phyloP scores from a whole-genome alignment of 2,888 invertebrate species.

The Tetropium fuscum region DNA sequence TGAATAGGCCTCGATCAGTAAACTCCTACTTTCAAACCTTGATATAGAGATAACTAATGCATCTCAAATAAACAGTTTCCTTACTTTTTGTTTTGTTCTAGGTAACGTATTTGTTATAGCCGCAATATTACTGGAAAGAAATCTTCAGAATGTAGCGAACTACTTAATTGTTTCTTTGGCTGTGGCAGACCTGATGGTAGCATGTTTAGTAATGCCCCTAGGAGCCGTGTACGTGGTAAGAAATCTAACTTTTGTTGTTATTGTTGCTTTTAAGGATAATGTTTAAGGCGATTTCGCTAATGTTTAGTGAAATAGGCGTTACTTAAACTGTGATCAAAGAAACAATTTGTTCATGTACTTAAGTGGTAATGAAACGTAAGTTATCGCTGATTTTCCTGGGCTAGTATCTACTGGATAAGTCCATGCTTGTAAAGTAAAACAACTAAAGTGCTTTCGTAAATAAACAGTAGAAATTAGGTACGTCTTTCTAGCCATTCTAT shows the following conservation, averaged over 20 bases:
- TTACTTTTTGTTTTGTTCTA: slow-evolving; percentile 65
- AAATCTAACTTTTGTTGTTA: slow-evolving; percentile 29
- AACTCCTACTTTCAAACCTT: too few relatives aligned
- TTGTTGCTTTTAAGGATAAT: slow-evolving; percentile 2
- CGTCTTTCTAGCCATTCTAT: too few relatives aligned
- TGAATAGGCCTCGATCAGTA: too few relatives aligned
- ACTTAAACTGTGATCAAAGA: too few relatives aligned
- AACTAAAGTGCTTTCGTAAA: too few relatives aligned
- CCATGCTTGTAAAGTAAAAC: too few relatives aligned
- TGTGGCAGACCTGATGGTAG: slow-evolving; percentile 97
- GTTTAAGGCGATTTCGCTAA: background rate
- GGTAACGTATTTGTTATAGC: slow-evolving; percentile 99
- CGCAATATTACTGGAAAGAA: slow-evolving; percentile 93
- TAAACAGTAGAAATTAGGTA: too few relatives aligned
- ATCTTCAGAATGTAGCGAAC: slow-evolving; percentile 95
- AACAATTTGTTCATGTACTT: too few relatives aligned
- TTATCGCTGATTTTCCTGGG: too few relatives aligned
- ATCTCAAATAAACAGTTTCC: background rate
- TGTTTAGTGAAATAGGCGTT: background rate
- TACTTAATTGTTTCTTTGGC: slow-evolving; percentile 97
- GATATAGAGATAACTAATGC: too few relatives aligned
- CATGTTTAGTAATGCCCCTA: slow-evolving; percentile 93
- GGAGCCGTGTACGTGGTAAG: slow-evolving; percentile 93
- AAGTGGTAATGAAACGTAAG: too few relatives aligned
- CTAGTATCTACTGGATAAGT: too few relatives aligned